Base-by-base conservation (phyloP, 2,888 invertebrate species). In the Abscondita cerata region DNA sequence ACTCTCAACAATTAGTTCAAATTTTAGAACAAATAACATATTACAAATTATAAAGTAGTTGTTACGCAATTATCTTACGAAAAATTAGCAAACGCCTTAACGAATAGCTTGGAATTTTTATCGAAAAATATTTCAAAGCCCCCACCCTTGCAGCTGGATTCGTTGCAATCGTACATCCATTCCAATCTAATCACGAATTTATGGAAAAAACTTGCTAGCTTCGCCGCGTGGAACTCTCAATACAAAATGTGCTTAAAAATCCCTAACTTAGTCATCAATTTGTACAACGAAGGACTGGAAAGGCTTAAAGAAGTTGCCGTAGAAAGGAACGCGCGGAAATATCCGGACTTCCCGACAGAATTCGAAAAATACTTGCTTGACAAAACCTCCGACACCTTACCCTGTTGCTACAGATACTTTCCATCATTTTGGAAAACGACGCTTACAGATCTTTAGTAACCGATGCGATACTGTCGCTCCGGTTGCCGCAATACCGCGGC, bases 201-300 rank as follows among this genome's bases (percentile, higher is more conserved):
- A 65, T 89, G 88, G 86, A 83, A 82, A 59, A 82, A 83, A 67
- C 79, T 89, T 71, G 79, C 74, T 69, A 75, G 63, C 70, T 81
- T 65, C 73, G 78, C 75, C 25, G 80, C 58, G 73, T 80, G 74
- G 78, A 82, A 72, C 76, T 73, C 75, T 13, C 76, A 82, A 46
- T 82, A 85, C 67, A 75, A 76, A 63, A 66, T 69, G 1, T 81
- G 86, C 47, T 72, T 87, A 33, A 83, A 82, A 67, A 83, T 86
- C 72, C 84, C 90, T 52, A 76, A 83, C 70, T 82, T 85, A 71
- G 81, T 89, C 4, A 84, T 89, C 11, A 78, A 81, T 52, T 79
- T 90, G 48, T 90, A 89, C 72, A 92, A 92, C 73, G 83, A 84
- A 68, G 88, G 87, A 18, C 83, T 92, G 16, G 82, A 84, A 48